Evolutionary conservation across 92 coral and sea anemone species (phyloP), one percentile per base, ranked within the genome.

Genomic region (Blastomussa wellsi): DNA sequence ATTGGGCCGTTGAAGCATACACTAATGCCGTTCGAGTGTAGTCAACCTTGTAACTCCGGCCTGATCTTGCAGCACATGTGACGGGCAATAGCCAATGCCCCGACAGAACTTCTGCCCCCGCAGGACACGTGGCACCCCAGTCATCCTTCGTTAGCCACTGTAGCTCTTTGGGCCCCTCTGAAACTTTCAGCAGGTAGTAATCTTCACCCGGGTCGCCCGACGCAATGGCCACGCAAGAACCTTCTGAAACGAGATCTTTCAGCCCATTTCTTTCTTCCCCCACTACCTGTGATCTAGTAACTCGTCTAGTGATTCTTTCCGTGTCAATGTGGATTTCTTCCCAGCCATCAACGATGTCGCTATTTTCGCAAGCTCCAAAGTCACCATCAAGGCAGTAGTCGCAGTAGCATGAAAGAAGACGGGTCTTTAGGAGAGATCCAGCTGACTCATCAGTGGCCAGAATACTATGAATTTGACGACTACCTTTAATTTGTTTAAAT

Each of bases 131-230:
- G 24, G 29, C 42, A 22, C 57, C 57, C 57, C 79, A 75, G 60
- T 75, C 39, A 19, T 75, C 59, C 60, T 75, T 75, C 26, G 79
- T 75, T 12, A 42, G 74, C 17, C 10, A 6, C 42, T 42, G 8
- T 47, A 75, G 24, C 35, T 8, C 59, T n/a, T 75, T 49, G 22
- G 79, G 59, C n/a, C 79, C 60, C 24, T 24, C 64, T 47, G 79
- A 36, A 28, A 75, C 60, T 31, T 44, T 42, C 33, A 75, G 39
- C 16, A 75, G 79, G 79, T 75, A 75, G 60, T 75, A 52, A 14
- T 75, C 79, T 33, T 52, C 60, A 41, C n/a, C 74, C 74, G 78
- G 78, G 26, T 74, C 78, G 28, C 78, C 78, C 17, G 78, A 74
- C 15, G 55, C 78, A 32, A 75, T 75, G 59, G 79, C 60, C 17